phyloP scores from a whole-genome alignment of 2,888 invertebrate genomes.

The Eupeodes latifasciatus region DNA sequence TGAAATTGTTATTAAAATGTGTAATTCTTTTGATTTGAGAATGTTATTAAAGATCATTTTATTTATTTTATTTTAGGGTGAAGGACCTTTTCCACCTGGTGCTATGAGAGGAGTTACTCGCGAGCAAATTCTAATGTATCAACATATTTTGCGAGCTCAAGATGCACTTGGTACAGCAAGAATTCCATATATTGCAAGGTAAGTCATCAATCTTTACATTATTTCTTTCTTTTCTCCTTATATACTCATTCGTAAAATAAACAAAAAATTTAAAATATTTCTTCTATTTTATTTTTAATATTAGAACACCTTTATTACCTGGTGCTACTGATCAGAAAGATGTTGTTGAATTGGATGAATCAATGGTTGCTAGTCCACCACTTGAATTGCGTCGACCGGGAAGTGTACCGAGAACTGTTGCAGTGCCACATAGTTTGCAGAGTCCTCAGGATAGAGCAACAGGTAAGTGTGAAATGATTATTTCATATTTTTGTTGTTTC shows the following conservation, averaged over 20 bases:
- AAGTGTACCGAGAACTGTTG: conserved; percentile 86
- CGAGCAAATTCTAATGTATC: conserved; percentile 82
- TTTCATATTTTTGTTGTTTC: not conserved
- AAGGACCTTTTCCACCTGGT: conserved; percentile 84
- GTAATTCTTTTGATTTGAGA: not conserved
- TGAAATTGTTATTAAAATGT: not conserved
- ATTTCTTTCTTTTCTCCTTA: not conserved
- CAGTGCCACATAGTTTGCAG: conserved; percentile 88
- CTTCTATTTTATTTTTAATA: not conserved
- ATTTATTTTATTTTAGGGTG: conserved; percentile 84
- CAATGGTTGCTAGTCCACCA: conserved; percentile 89
- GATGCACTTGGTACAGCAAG: conserved; percentile 81
- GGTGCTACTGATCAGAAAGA: conserved; percentile 78
- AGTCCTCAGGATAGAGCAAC: conserved; percentile 89
- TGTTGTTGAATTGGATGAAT: conserved; percentile 82
- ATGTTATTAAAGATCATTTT: not conserved
- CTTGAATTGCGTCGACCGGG: conserved; percentile 88
- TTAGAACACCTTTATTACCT: conserved; percentile 75
- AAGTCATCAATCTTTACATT: conserved; percentile 16
- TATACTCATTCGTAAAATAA: not conserved
- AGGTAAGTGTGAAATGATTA: conserved; percentile 82
- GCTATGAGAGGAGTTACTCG: conserved; percentile 80
- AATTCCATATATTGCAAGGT: conserved; percentile 79
- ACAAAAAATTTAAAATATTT: not conserved
- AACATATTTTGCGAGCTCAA: conserved; percentile 85